Conservation (phyloP, 2,797 vertebrate species). For the Tenualosa ilisha region DNA sequence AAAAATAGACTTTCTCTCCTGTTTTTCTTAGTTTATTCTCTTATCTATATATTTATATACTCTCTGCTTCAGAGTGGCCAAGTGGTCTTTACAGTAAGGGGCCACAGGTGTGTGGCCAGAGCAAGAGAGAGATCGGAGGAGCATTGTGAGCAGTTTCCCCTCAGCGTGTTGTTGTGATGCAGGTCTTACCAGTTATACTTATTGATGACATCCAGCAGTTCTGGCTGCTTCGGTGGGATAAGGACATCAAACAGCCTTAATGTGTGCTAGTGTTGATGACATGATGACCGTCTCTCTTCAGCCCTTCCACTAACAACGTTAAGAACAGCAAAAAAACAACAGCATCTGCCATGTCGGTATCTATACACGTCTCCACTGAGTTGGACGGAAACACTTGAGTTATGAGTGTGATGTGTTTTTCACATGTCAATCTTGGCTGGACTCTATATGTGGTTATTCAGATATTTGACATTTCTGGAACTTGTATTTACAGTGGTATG, state of each 20-base stretch:
- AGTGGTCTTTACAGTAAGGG: conserved; percentile 68
- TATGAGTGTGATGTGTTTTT: neutral
- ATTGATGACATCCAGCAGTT: neutral
- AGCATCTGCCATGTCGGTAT: conserved; percentile 10
- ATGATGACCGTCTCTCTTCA: neutral
- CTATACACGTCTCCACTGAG: conserved; percentile 19
- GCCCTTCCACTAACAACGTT: conserved; percentile 13
- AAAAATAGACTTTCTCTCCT: conserved; percentile 76
- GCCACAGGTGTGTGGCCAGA: conserved; percentile 50
- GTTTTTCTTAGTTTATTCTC: conserved; percentile 60
- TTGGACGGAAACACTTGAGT: conserved; percentile 1
- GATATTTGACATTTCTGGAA: conserved; percentile 33
- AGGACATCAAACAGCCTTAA: neutral
- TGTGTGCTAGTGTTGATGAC: neutral
- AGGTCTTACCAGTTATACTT: neutral
- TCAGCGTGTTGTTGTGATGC: neutral
- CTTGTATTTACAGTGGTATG: conserved; percentile 38
- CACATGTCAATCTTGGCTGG: conserved; percentile 8
- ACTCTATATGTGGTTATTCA: neutral
- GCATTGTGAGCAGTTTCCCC: conserved; percentile 33
- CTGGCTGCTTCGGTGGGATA: neutral
- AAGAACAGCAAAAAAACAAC: conserved; percentile 13
- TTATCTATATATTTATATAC: conserved; percentile 77
- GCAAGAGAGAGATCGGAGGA: conserved; percentile 13
- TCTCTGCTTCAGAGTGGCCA: conserved; percentile 66